phyloP scores from a whole-genome alignment of 2,888 invertebrate genomes.

The Eueremaeus valkanovi region DNA sequence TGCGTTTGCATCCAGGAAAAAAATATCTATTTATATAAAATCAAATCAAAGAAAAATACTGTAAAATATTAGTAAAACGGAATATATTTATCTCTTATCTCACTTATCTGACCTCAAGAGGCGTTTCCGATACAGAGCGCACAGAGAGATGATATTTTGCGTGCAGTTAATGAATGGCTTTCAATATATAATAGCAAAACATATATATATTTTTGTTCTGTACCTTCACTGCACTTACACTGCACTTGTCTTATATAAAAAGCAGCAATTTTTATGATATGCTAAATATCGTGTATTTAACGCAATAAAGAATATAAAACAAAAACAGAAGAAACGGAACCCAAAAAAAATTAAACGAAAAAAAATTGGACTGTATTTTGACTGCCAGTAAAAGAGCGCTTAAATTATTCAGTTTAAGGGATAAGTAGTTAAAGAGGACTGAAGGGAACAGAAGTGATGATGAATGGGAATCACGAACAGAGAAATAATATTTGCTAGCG shows the following conservation, averaged over 20 bases:
- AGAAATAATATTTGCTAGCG: too few species aligned
- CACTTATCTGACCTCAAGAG: not conserved
- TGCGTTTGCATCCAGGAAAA: not conserved
- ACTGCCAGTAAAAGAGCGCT: not conserved
- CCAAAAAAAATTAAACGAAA: too few species aligned
- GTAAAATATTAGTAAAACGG: not conserved
- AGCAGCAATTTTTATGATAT: not conserved
- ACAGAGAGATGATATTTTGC: not conserved
- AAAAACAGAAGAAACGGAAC: too few species aligned
- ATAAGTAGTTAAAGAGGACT: not conserved
- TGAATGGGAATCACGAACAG: not conserved
- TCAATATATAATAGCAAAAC: not conserved
- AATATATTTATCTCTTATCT: not conserved
- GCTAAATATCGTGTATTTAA: not conserved
- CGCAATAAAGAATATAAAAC: not conserved
- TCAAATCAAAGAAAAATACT: not conserved
- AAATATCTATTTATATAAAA: not conserved
- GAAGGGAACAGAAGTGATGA: too few species aligned
- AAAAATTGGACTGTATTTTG: too few species aligned
- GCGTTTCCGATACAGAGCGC: not conserved
- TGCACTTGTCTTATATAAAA: not conserved
- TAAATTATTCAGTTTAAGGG: not conserved
- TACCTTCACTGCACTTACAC: not conserved
- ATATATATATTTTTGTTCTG: not conserved
- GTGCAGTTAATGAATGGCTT: conserved; percentile 9